Conservation (phyloP, 1,140 invertebrate genomes). For the Drosophila yakuba region DNA sequence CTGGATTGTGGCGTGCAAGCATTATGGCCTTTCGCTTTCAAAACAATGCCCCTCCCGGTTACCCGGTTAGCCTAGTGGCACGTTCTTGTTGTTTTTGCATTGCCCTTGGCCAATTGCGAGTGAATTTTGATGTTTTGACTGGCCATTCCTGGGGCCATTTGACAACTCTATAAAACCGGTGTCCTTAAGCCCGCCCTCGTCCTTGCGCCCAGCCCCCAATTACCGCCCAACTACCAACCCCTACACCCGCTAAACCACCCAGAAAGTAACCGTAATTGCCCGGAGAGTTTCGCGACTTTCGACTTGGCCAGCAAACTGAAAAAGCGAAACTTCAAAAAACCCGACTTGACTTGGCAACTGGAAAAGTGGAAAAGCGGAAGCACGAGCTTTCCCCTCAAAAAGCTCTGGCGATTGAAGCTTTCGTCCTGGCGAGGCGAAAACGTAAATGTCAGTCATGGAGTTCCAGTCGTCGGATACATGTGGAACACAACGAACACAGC, state of each 20-base stretch:
- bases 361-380: constrained; percentile 35
- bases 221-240: no score
- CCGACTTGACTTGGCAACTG: constrained; percentile 46
- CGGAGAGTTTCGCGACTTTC: constrained; percentile 52
- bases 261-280: constrained; percentile 39
- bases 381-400: constrained; percentile 41
- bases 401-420: constrained; percentile 39
- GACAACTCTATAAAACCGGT: constrained; percentile 72
- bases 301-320: constrained; percentile 46
- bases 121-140: constrained; percentile 66
- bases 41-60: constrained; percentile 53
- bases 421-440: constrained; percentile 47
- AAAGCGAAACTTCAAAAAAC: constrained; percentile 47
- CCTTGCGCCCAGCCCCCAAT: background rate
- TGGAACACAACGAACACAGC: constrained; percentile 79
- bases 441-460: constrained; percentile 81
- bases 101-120: constrained; percentile 72
- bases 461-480: constrained; percentile 85
- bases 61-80: background rate
- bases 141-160: constrained; percentile 66
- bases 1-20: constrained; percentile 63
- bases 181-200: constrained; percentile 39
- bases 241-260: background rate
- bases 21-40: constrained; percentile 81
- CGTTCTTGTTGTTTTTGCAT: constrained; percentile 15